Evolutionary conservation across 1,140 invertebrate species (phyloP), one percentile per base, ranked within the genome.

Genomic region (Bombus confusus): DNA sequence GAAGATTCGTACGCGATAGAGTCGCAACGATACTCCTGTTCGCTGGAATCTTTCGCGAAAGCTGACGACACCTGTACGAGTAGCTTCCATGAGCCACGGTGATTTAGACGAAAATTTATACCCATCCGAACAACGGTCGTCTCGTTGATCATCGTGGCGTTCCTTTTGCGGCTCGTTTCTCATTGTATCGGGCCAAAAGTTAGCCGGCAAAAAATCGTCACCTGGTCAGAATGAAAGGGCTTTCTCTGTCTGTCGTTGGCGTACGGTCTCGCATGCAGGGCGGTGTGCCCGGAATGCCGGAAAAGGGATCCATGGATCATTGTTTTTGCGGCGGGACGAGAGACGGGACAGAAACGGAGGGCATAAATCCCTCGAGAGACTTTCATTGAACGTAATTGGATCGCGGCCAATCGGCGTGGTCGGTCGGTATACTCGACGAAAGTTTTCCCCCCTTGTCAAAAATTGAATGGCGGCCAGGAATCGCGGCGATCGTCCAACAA

Each of bases 301-400:
- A 88, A 87, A 91, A 89, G 72, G 82, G 90, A 92, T 92, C 89
- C 87, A 89, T 77, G 80, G 86, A 83, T 90, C 88, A 88, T 87
- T 76, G 87, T 90, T 90, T 91, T 89, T 85, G 85, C 78, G 68
- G 28, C 31, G 39, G 64, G 62, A 80, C 34, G 82, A 57, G 79
- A 85, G 80, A 83, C 64, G 84, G 69, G 79, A 69, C 78, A 73
- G 69, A 79, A 83, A 69, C 79, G 71, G 62, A 72, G 74, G 76
- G 84, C 81, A 92, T 92, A 91, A 92, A 91, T 92, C 86, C 76
- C 83, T 87, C 86, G 85, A 72, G 80, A 76, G 88, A 87, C 91
- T 92, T 91, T 91, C 91, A 88, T 92, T 88, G 79, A 84, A 80
- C 82, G 85, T 90, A 91, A 91, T 91, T 90, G 91, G 90, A 91